Conservation (phyloP, 2,113 vertebrate genomes). For the Toxostoma redivivum region DNA sequence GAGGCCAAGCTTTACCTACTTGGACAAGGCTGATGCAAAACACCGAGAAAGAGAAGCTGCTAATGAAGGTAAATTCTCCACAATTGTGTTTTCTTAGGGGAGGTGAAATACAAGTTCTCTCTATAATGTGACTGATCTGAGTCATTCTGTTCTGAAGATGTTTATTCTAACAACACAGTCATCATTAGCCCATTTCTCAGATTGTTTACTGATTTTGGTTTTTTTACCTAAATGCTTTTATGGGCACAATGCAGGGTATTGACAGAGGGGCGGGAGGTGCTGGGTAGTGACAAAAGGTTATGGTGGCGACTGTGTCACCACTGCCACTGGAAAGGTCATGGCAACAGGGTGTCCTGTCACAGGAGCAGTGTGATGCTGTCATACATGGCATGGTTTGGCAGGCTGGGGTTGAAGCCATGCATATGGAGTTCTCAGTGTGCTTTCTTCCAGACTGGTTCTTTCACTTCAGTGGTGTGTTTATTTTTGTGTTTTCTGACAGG, state of each 20-base stretch:
- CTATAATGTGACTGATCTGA: not conserved
- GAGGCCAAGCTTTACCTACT: conserved; percentile 93
- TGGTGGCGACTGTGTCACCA: not conserved
- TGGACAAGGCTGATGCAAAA: conserved; percentile 95
- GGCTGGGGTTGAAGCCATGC: not conserved
- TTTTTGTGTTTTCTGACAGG: conserved; percentile 65
- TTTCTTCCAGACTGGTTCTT: not conserved
- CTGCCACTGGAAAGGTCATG: not conserved
- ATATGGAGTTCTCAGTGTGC: not conserved
- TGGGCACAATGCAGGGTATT: not conserved
- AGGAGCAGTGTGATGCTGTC: not conserved
- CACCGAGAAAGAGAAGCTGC: conserved; percentile 92
- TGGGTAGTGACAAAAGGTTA: not conserved
- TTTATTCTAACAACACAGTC: not conserved
- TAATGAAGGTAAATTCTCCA: conserved; percentile 81
- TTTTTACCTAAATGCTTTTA: not conserved
- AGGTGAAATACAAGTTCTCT: not conserved
- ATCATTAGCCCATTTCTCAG: not conserved
- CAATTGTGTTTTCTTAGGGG: not conserved
- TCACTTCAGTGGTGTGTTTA: not conserved
- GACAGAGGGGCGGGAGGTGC: not conserved
- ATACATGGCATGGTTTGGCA: not conserved
- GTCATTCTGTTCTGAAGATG: not conserved
- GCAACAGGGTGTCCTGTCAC: not conserved
- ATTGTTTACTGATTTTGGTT: not conserved